phyloP scores from a whole-genome alignment of 2,113 vertebrate genomes.

The Bagarius yarrelli region DNA sequence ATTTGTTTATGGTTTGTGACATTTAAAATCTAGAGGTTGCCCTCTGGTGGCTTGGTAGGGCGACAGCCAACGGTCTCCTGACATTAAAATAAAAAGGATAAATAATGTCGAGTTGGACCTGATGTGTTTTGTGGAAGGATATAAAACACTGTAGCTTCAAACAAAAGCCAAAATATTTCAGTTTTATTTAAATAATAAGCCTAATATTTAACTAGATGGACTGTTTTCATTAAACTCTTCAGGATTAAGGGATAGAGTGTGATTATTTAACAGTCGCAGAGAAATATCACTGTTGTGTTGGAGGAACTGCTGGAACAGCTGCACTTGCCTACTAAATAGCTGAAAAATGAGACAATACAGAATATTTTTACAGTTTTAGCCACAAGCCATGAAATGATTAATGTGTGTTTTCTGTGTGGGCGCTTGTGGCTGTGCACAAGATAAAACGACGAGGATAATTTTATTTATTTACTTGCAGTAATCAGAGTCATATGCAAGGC shows the following conservation, averaged over 20 bases:
- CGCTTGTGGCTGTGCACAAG: background rate
- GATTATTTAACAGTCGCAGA: background rate
- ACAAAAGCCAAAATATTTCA: background rate
- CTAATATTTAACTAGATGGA: background rate
- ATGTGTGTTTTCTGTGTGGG: background rate
- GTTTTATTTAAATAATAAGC: background rate
- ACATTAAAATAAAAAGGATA: too few relatives aligned
- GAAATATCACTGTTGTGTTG: background rate
- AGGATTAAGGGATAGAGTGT: background rate
- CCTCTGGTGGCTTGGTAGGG: too few relatives aligned
- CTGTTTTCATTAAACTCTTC: background rate
- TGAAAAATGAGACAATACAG: background rate
- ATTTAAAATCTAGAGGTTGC: background rate
- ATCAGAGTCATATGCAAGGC: slow-evolving; percentile 9
- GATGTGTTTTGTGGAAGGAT: background rate
- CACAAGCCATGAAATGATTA: background rate
- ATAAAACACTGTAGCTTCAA: background rate
- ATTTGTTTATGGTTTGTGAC: too few relatives aligned
- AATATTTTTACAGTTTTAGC: background rate
- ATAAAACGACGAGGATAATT: background rate
- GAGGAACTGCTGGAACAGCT: background rate
- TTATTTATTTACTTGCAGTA: slow-evolving; percentile 4
- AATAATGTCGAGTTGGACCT: background rate
- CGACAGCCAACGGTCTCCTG: too few relatives aligned
- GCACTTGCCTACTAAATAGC: background rate